phyloP scores from a whole-genome alignment of 2,888 invertebrate species.

The Cyaniris semiargus region DNA sequence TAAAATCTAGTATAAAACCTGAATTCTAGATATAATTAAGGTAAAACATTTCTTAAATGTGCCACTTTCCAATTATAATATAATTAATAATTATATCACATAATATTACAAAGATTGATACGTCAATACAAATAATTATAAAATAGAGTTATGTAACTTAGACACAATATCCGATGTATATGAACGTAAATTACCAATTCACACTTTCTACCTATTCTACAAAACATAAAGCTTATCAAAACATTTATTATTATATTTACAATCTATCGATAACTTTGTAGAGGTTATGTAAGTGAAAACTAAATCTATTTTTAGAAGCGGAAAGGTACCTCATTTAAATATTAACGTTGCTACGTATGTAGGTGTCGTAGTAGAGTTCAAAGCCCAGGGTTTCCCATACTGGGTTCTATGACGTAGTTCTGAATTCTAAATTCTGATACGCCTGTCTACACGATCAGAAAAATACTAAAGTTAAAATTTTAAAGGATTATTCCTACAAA shows the following conservation, averaged over 20 bases:
- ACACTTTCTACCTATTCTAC: neutral
- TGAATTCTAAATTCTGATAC: neutral
- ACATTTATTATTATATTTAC: constrained; percentile 6
- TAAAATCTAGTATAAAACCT: too few relatives aligned
- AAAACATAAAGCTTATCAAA: neutral
- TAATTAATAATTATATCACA: too few relatives aligned
- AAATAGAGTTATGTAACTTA: too few relatives aligned
- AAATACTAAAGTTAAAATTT: too few relatives aligned
- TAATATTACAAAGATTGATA: neutral
- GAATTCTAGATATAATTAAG: too few relatives aligned
- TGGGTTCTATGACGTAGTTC: neutral
- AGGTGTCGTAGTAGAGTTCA: neutral
- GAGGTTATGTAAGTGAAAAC: neutral
- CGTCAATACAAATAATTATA: too few relatives aligned
- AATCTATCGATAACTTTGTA: neutral
- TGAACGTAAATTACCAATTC: neutral
- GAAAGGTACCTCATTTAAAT: constrained; percentile 4
- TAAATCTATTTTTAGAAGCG: neutral
- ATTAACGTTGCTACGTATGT: neutral
- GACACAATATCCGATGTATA: neutral
- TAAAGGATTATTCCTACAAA: too few relatives aligned
- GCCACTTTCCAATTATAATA: too few relatives aligned
- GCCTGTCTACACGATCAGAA: too few relatives aligned
- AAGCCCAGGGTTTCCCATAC: neutral
- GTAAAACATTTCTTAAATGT: too few relatives aligned